Conservation (phyloP, 1,140 invertebrate genomes). For the Heterodera carotae region DNA sequence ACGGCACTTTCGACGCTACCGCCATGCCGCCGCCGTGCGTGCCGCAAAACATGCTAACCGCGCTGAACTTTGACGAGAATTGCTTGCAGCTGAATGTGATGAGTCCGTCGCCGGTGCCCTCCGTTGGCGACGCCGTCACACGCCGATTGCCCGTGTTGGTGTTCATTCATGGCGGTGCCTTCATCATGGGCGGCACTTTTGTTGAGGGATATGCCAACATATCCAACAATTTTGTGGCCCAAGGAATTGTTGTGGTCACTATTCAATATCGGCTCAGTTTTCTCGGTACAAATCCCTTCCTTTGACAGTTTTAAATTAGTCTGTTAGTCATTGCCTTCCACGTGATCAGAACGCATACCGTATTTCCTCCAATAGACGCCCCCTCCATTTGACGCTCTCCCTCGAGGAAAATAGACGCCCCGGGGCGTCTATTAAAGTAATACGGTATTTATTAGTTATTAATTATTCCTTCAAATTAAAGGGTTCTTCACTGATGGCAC, state of each 20-base stretch:
- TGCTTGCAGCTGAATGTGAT: slow-evolving; percentile 95
- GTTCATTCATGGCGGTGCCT: slow-evolving; percentile 51
- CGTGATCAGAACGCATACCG: no score
- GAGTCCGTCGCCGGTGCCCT: slow-evolving; percentile 71
- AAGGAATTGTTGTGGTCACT: slow-evolving; percentile 52
- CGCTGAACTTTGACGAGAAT: slow-evolving; percentile 76
- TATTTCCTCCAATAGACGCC: no score
- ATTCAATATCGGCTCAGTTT: slow-evolving; percentile 53
- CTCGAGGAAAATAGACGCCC: no score
- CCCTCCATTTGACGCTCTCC: no score
- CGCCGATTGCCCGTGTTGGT: slow-evolving; percentile 43
- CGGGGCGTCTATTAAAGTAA: no score
- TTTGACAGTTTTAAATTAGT: slow-evolving; percentile 6
- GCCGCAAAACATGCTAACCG: slow-evolving; percentile 39
- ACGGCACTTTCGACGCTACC: slow-evolving; percentile 35
- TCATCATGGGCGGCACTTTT: slow-evolving; percentile 34
- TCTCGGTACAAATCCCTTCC: slow-evolving; percentile 36
- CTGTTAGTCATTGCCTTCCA: no score
- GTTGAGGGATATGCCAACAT: slow-evolving; percentile 45
- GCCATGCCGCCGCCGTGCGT: slow-evolving; percentile 45
- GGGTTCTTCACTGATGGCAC: slow-evolving; percentile 69
- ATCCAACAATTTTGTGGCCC: slow-evolving; percentile 48
- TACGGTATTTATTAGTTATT: slow-evolving; percentile 1
- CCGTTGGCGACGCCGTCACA: background rate
- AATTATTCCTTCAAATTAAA: slow-evolving; percentile 36